Evolutionary conservation across 2,113 vertebrate species (phyloP).

Genomic region (Phalacrocorax carbo): DNA sequence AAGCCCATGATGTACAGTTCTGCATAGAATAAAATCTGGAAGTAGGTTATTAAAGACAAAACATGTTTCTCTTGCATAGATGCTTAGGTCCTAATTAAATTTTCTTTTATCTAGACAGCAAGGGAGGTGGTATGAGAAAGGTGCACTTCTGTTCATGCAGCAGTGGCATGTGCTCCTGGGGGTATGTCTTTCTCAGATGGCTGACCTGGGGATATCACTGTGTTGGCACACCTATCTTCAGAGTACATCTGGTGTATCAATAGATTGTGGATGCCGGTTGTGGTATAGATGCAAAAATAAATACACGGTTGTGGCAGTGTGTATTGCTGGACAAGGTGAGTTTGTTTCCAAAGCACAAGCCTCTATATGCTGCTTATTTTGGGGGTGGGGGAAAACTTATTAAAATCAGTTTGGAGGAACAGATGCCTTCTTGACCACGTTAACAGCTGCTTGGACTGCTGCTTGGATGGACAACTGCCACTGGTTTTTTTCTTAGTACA

Average conservation of each 20-base stretch:
- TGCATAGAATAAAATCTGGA: background rate
- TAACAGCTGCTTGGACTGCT: background rate
- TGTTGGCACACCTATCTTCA: background rate
- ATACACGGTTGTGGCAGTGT: background rate
- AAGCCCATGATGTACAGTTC: background rate
- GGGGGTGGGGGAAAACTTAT: background rate
- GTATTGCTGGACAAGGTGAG: background rate
- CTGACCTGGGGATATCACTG: background rate
- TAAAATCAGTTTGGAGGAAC: background rate
- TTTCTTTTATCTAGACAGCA: background rate
- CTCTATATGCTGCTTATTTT: background rate
- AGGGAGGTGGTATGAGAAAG: background rate
- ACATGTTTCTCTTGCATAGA: background rate
- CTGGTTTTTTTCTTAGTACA: background rate
- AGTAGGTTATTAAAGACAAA: background rate
- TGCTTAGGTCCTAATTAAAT: background rate
- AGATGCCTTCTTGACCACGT: background rate
- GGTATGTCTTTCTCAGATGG: background rate
- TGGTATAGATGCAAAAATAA: background rate
- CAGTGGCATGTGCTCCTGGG: background rate
- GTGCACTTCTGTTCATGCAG: background rate
- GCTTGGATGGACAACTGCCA: background rate
- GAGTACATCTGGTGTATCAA: fast-evolving
- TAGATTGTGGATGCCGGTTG: background rate
- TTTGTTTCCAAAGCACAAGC: background rate